A percentile compares a stretch with the other conserved stretches of the same genome.
Conservation (phyloP, 2,888 invertebrate species). For the Drosophila imparisetae region DNA sequence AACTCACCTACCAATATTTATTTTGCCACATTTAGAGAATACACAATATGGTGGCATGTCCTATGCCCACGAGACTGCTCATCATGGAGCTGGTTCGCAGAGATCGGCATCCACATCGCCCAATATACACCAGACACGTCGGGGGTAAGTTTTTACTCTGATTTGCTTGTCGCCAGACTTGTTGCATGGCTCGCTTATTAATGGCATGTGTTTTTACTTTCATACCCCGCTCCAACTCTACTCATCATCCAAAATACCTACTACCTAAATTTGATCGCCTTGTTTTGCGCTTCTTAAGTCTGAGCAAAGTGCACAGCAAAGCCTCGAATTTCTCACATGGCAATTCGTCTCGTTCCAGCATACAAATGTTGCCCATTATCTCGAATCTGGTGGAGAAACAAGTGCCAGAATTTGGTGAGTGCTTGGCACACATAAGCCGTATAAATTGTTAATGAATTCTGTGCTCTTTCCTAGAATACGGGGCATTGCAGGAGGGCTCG, state of each 20-base stretch:
- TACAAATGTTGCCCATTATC: conserved; percentile 85
- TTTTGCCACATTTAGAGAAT: conserved; percentile 57
- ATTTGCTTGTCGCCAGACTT: neutral
- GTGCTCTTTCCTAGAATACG: conserved; percentile 87
- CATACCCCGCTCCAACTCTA: conserved; percentile 15
- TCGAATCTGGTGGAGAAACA: conserved; percentile 84
- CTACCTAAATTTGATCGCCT: conserved; percentile 16
- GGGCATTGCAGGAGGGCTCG: conserved; percentile 91
- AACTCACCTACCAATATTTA: conserved; percentile 9
- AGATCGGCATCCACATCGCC: conserved; percentile 82
- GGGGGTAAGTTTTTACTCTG: conserved; percentile 76
- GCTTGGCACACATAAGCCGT: no score
- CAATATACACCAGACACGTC: conserved; percentile 81
- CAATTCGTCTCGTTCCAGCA: conserved; percentile 85
- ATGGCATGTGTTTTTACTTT: conserved; percentile 58
- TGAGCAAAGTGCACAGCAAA: conserved; percentile 78
- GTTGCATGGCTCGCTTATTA: conserved; percentile 38
- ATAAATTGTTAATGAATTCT: neutral
- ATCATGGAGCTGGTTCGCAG: conserved; percentile 69
- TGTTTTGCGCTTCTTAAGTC: conserved; percentile 42
- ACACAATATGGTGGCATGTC: conserved; percentile 75
- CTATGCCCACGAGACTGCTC: conserved; percentile 73
- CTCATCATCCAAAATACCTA: conserved; percentile 24
- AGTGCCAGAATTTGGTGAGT: conserved; percentile 83
- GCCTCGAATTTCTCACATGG: conserved; percentile 83